Conservation (phyloP, 1,140 invertebrate species). For the Drosophila asahinai region DNA sequence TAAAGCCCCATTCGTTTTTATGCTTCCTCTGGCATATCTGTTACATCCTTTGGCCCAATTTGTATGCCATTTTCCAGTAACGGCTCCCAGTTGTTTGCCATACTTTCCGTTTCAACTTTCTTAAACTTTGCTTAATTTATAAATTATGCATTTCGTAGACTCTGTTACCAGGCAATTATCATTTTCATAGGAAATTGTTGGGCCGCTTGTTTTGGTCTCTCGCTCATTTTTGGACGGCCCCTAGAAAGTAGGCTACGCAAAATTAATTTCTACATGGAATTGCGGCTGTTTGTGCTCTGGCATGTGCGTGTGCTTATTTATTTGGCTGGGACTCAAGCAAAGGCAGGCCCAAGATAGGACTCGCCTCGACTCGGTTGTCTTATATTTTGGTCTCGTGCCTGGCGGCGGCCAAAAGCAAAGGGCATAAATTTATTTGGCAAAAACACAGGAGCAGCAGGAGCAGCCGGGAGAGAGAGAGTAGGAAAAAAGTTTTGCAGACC, state of each 20-base stretch:
- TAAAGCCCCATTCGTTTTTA: not conserved
- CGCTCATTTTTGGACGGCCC: conserved; percentile 21
- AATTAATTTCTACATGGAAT: conserved; percentile 49
- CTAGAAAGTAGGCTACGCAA: conserved; percentile 68
- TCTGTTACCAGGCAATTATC: conserved; percentile 77
- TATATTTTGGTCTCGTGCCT: conserved; percentile 59
- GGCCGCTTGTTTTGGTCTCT: conserved; percentile 19
- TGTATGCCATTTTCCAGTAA: conserved; percentile 15
- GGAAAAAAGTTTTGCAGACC: conserved; percentile 76
- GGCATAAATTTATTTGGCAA: conserved; percentile 83
- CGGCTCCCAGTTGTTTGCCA: conserved; percentile 16
- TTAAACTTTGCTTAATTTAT: conserved; percentile 72
- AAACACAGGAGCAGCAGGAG: conserved; percentile 35
- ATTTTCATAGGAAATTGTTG: conserved; percentile 63
- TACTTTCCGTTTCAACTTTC: conserved; percentile 38
- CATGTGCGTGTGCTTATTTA: conserved; percentile 64
- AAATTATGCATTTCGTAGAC: conserved; percentile 75
- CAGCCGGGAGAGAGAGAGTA: not conserved
- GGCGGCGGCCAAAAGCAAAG: conserved; percentile 60
- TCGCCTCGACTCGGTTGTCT: conserved; percentile 33
- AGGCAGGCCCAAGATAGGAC: conserved; percentile 26
- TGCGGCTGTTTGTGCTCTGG: conserved; percentile 8
- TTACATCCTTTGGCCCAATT: conserved; percentile 19
- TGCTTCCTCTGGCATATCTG: conserved; percentile 8
- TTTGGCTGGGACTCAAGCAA: conserved; percentile 29